phyloP scores from a whole-genome alignment of 2,797 vertebrate genomes.

The Masticophis lateralis region DNA sequence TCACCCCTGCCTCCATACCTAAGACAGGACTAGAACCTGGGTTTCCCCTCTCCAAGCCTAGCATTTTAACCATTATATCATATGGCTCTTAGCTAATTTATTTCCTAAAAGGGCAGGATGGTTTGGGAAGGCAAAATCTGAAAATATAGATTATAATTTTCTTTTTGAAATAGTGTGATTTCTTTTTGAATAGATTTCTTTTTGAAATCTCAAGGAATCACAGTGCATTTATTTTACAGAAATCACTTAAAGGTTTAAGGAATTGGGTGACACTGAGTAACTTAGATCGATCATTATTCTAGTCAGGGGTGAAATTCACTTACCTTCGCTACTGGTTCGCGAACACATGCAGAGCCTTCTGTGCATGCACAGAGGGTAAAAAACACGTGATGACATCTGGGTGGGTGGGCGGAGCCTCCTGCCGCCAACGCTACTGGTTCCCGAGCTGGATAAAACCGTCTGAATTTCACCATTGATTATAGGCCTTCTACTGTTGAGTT shows the following conservation, averaged over 20 bases:
- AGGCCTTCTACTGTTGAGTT: not conserved
- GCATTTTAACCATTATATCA: not conserved
- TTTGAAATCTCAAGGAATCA: not conserved
- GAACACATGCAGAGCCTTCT: too few relatives aligned
- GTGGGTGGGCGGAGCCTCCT: too few relatives aligned
- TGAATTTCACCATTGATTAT: not conserved
- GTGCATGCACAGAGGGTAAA: too few relatives aligned
- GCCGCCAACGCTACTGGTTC: too few relatives aligned
- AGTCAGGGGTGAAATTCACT: too few relatives aligned
- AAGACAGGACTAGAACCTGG: not conserved
- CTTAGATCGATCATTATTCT: not conserved
- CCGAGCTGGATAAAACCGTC: too few relatives aligned
- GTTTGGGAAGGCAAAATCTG: not conserved
- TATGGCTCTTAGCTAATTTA: not conserved
- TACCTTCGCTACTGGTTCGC: too few relatives aligned
- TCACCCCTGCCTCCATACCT: too few relatives aligned
- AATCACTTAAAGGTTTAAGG: not conserved
- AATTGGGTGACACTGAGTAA: not conserved
- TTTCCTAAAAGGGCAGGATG: not conserved
- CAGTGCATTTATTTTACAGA: not conserved
- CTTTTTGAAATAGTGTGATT: not conserved
- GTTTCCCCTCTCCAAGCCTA: not conserved
- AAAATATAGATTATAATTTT: not conserved
- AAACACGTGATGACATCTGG: too few relatives aligned
- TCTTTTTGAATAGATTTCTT: too few relatives aligned